Conservation (phyloP, 2,797 vertebrate species). For the Philypnodon macrostomus region DNA sequence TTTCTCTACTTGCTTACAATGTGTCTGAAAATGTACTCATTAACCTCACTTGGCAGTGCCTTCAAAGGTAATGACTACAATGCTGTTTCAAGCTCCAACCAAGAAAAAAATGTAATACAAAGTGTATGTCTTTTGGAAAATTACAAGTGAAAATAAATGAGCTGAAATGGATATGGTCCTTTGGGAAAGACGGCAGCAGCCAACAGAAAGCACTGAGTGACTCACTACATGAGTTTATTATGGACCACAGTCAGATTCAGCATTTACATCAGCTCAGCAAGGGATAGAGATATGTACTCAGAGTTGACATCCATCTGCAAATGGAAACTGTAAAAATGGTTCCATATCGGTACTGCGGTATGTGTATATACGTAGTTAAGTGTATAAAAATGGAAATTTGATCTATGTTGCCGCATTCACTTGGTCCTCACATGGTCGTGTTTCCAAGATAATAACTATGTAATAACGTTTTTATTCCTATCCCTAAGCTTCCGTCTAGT, state of each 20-base stretch:
- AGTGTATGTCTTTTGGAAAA: conserved; percentile 20
- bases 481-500: no score
- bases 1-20: not conserved
- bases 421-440: no score
- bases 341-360: not conserved
- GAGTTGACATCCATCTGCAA: conserved; percentile 3
- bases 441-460: no score
- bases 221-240: conserved; percentile 14
- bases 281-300: not conserved
- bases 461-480: no score
- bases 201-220: conserved; percentile 25
- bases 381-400: no score
- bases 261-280: conserved; percentile 4
- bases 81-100: conserved; percentile 12
- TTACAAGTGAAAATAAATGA: conserved; percentile 14
- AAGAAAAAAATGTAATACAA: conserved; percentile 11
- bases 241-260: conserved; percentile 7
- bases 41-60: conserved; percentile 23
- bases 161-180: conserved; percentile 14
- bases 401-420: no score
- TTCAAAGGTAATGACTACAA: conserved; percentile 17
- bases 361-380: not conserved
- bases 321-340: not conserved
- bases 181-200: conserved; percentile 13
- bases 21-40: conserved; percentile 12